Evolutionary conservation across 1,140 invertebrate species (phyloP).

Genomic region (Magallana angulata): DNA sequence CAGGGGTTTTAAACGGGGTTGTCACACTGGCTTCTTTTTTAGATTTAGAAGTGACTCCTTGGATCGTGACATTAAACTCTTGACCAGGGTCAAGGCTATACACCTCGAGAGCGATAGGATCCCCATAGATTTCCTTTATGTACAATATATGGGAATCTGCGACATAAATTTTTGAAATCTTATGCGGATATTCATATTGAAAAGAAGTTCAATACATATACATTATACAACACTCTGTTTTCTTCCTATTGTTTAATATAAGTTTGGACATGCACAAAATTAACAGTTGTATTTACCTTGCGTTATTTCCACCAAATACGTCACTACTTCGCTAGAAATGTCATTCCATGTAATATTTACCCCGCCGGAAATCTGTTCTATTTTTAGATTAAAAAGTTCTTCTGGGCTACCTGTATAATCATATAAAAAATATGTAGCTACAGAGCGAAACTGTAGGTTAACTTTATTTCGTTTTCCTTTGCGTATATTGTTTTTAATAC

Average conservation of each 20-base stretch:
- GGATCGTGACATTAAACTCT: slow-evolving; percentile 5
- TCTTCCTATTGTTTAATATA: no score
- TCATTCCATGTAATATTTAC: slow-evolving; percentile 29
- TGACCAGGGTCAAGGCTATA: slow-evolving; percentile 14
- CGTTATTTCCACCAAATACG: slow-evolving; percentile 1
- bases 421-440: no score
- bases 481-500: no score
- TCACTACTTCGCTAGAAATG: not conserved
- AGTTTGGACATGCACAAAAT: no score
- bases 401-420: not conserved
- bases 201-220: not conserved
- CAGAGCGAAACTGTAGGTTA: not conserved
- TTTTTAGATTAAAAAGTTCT: not conserved
- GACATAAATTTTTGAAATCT: not conserved
- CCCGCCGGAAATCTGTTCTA: slow-evolving; percentile 2
- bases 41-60: not conserved
- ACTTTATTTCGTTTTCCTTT: not conserved
- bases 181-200: not conserved
- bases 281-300: slow-evolving; percentile 9
- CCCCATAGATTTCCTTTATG: not conserved
- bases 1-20: not conserved
- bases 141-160: not conserved
- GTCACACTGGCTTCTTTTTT: not conserved
- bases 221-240: no score
- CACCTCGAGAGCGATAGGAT: not conserved